These are phyloP conservation scores for Gymnoscelis rufifasciata DNA, from an alignment of 2,888 invertebrate genomes.

Conservation along the genomic window DNA sequence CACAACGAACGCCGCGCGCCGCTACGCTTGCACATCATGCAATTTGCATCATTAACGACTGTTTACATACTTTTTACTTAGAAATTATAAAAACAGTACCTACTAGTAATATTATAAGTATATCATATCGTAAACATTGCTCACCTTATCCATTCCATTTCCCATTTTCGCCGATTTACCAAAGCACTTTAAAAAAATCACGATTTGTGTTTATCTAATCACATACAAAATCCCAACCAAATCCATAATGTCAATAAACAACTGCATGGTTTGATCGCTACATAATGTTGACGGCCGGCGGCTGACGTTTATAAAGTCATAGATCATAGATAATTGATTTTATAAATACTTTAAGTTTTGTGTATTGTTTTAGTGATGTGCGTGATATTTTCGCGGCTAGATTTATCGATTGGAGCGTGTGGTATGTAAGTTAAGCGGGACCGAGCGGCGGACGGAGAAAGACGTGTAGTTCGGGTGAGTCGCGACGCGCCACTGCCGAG, in stretches of 20 bases:
- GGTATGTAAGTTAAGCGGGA: constrained; percentile 30
- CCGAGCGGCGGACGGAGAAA: constrained; percentile 22
- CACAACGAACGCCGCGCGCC: constrained; percentile 14
- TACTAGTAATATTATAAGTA: too few species aligned
- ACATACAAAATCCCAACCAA: constrained; percentile 48
- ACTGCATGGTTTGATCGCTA: constrained; percentile 50
- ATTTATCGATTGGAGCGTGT: constrained; percentile 47
- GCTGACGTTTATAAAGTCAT: constrained; percentile 30
- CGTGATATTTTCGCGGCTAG: constrained; percentile 28
- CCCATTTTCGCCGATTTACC: constrained; percentile 78
- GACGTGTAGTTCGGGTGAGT: constrained; percentile 44
- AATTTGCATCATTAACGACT: constrained; percentile 6
- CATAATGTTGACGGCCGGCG: constrained; percentile 72
- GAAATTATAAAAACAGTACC: too few species aligned
- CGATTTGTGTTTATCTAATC: constrained; percentile 38
- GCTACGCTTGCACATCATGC: constrained; percentile 31
- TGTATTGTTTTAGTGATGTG: constrained; percentile 13
- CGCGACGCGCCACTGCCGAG: constrained; percentile 37
- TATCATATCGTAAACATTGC: constrained; percentile 23
- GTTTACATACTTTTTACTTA: too few species aligned
- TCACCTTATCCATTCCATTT: constrained; percentile 95
- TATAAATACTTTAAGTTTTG: too few species aligned
- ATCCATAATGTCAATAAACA: constrained; percentile 60
- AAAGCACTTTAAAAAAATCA: constrained; percentile 44
- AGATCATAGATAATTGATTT: too few species aligned